These are phyloP conservation scores for Lepidocolaptes lacrymiger DNA, from an alignment of 2,797 vertebrate genomes.

Conservation along the genomic window DNA sequence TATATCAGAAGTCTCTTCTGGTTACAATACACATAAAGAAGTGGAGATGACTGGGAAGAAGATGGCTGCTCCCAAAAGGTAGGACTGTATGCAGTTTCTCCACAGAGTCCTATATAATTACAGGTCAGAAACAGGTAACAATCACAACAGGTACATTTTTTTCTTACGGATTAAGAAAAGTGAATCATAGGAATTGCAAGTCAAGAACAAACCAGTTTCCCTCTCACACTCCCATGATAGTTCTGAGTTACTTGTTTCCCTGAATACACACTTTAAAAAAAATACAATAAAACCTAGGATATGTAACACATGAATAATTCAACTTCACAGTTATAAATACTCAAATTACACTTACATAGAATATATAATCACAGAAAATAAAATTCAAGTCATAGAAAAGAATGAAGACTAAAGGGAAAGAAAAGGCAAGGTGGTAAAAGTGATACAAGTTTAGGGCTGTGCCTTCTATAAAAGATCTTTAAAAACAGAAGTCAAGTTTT, in stretches of 20 bases:
- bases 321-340: slow-evolving; percentile 98
- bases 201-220: slow-evolving; percentile 67
- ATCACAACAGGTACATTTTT: slow-evolving; percentile 55
- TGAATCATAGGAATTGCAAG: slow-evolving; percentile 64
- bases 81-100: slow-evolving; percentile 42
- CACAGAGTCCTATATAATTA: slow-evolving; percentile 54
- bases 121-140: slow-evolving; percentile 67
- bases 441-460: slow-evolving; percentile 75
- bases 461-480: slow-evolving; percentile 62
- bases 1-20: neutral
- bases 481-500: neutral
- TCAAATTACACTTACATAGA: slow-evolving; percentile 90
- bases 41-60: slow-evolving; percentile 40
- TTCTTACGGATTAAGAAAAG: slow-evolving; percentile 66
- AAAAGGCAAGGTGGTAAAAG: slow-evolving; percentile 83
- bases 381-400: slow-evolving; percentile 92
- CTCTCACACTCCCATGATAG: slow-evolving; percentile 57
- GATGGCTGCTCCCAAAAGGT: slow-evolving; percentile 76
- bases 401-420: slow-evolving; percentile 79
- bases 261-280: slow-evolving; percentile 74
- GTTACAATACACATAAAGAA: neutral
- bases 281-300: slow-evolving; percentile 77
- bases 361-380: slow-evolving; percentile 83
- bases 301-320: slow-evolving; percentile 84
- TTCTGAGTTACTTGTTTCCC: slow-evolving; percentile 76